Percentiles rank a stretch among this genome's conserved stretches.
phyloP scores from a whole-genome alignment of 2,888 invertebrate species.

The Pammene fasciana region DNA sequence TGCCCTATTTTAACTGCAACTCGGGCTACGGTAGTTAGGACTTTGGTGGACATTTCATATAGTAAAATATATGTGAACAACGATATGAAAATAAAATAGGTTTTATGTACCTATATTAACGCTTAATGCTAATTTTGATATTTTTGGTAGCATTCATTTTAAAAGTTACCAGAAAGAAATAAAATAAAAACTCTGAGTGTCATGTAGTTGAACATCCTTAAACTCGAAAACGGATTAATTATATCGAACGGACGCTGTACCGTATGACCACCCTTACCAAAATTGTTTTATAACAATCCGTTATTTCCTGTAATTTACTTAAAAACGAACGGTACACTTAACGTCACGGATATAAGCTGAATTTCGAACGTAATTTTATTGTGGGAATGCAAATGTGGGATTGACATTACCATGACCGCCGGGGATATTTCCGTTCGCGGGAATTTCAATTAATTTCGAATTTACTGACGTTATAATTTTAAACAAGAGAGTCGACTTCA shows the following conservation, averaged over 20 bases:
- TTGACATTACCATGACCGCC: background rate
- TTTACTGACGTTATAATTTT: background rate
- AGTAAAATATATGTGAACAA: too few relatives aligned
- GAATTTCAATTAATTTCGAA: constrained; percentile 16
- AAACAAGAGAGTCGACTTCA: too few relatives aligned
- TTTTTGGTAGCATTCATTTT: too few relatives aligned
- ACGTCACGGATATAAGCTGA: constrained; percentile 6
- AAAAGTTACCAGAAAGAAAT: too few relatives aligned
- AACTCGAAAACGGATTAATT: background rate
- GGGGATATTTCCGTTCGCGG: constrained; percentile 5
- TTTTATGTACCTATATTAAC: too few relatives aligned
- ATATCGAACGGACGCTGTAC: background rate
- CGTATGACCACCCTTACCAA: background rate
- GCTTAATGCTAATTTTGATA: too few relatives aligned
- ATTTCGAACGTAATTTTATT: constrained; percentile 10
- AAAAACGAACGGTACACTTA: constrained; percentile 4
- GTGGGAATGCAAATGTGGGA: constrained; percentile 9
- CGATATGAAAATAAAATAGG: too few relatives aligned
- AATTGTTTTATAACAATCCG: constrained; percentile 19
- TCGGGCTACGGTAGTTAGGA: too few relatives aligned
- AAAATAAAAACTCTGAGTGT: too few relatives aligned
- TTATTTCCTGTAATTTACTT: constrained; percentile 23
- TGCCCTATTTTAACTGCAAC: too few relatives aligned
- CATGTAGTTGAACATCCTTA: background rate
- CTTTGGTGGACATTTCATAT: too few relatives aligned